A percentile compares a stretch with the other conserved stretches of the same genome.
Evolutionary conservation across 2,797 vertebrate species (phyloP).

Genomic region (Falco rusticolus): DNA sequence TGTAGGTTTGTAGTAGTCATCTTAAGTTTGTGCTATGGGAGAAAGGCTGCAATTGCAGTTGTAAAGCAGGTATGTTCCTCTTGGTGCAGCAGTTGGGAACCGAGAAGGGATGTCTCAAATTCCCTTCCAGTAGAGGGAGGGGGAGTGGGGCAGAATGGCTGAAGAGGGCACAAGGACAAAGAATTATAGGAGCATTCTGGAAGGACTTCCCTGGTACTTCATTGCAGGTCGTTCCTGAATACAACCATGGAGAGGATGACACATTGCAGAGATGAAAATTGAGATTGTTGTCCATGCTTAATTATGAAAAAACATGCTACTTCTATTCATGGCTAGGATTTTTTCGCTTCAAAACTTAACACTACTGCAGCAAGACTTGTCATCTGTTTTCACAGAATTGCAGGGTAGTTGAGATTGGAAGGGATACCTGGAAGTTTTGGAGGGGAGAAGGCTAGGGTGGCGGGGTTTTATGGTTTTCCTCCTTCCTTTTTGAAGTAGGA

Average conservation of each 20-base stretch:
- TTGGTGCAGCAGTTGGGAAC: neutral
- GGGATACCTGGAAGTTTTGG: neutral
- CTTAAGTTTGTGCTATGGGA: neutral
- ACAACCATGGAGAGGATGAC: neutral
- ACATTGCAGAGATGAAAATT: neutral
- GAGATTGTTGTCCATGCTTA: neutral
- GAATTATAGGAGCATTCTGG: neutral
- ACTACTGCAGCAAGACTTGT: neutral
- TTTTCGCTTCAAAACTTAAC: neutral
- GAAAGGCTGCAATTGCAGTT: accelerated
- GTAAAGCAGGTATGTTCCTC: neutral
- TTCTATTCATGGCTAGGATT: neutral
- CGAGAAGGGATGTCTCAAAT: neutral
- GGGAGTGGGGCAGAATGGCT: neutral
- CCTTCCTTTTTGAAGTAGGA: neutral
- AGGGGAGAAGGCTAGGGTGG: neutral
- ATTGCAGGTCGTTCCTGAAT: neutral
- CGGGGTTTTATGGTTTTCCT: neutral
- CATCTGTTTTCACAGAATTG: neutral
- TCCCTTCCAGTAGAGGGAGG: neutral
- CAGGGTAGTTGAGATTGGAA: neutral
- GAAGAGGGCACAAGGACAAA: neutral
- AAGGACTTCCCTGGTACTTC: neutral
- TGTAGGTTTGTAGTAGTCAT: neutral
- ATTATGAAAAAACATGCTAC: neutral